Percentiles rank a stretch among this genome's conserved stretches.
phyloP scores from a whole-genome alignment of 1,140 invertebrate genomes.

The Cheumatopsyche charites region DNA sequence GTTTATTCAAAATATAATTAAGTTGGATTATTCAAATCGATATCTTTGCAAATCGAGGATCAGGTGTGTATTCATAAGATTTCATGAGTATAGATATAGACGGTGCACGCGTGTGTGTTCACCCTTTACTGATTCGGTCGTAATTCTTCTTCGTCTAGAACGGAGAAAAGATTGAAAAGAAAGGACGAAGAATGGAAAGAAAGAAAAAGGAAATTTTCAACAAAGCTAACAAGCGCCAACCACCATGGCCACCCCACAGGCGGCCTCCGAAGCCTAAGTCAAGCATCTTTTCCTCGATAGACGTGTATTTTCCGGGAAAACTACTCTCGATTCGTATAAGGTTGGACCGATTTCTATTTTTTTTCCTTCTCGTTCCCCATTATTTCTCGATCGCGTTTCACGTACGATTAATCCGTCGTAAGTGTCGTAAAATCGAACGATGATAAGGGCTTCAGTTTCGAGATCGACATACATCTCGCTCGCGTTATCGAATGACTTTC shows the following conservation, averaged over 20 bases:
- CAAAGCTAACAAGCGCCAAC: slow-evolving; percentile 28
- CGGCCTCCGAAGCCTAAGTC: background rate
- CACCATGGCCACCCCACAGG: background rate
- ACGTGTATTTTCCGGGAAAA: slow-evolving; percentile 21
- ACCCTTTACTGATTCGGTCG: slow-evolving; percentile 5
- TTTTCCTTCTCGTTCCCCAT: background rate
- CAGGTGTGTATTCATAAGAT: background rate
- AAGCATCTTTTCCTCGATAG: slow-evolving; percentile 18
- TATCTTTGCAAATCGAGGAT: too few species aligned
- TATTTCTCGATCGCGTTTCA: too few species aligned
- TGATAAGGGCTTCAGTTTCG: too few species aligned
- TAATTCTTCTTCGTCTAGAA: slow-evolving; percentile 9
- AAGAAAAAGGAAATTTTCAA: slow-evolving; percentile 21
- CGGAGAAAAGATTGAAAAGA: slow-evolving; percentile 11
- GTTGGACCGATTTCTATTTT: background rate
- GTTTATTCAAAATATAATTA: too few species aligned
- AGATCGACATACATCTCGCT: too few species aligned
- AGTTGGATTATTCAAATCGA: too few species aligned
- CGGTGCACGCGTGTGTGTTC: background rate
- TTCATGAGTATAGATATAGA: background rate
- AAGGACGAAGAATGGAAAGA: slow-evolving; percentile 7
- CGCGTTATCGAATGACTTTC: too few species aligned
- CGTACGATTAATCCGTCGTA: too few species aligned
- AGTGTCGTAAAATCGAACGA: too few species aligned
- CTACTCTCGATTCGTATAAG: background rate